Evolutionary conservation across 2,888 invertebrate species (phyloP).

Genomic region (Xanthia togata): DNA sequence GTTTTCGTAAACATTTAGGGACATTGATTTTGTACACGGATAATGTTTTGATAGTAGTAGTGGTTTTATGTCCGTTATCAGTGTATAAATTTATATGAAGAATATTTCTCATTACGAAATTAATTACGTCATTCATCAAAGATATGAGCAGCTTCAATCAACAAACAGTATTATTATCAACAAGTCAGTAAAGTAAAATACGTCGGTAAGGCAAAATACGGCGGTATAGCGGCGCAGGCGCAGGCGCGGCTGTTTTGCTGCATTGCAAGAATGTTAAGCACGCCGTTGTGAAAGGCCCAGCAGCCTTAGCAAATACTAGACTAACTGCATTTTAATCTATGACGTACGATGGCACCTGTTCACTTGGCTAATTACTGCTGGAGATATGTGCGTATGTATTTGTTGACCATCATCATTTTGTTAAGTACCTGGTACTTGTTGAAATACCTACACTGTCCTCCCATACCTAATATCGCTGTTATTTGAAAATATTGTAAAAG

Average conservation of each 20-base stretch:
- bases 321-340: constrained; percentile 69
- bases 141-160: neutral
- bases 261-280: constrained; percentile 73
- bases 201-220: constrained; percentile 18
- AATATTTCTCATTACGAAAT: neutral
- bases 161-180: constrained; percentile 18
- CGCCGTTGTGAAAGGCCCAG: constrained; percentile 78
- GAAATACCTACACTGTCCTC: no score
- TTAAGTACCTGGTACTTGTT: no score
- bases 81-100: no score
- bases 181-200: constrained; percentile 17
- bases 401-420: no score
- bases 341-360: constrained; percentile 67
- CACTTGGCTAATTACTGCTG: constrained; percentile 50
- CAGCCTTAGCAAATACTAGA: constrained; percentile 69
- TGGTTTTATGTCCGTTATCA: neutral
- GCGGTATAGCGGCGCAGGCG: constrained; percentile 41
- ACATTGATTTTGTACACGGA: neutral
- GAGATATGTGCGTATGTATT: constrained; percentile 5
- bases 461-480: no score
- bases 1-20: neutral
- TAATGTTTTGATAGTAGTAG: neutral
- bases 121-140: neutral
- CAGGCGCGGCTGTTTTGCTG: constrained; percentile 63
- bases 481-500: no score